Conservation (phyloP, 2,888 invertebrate genomes). For the Eupithecia abbreviata region DNA sequence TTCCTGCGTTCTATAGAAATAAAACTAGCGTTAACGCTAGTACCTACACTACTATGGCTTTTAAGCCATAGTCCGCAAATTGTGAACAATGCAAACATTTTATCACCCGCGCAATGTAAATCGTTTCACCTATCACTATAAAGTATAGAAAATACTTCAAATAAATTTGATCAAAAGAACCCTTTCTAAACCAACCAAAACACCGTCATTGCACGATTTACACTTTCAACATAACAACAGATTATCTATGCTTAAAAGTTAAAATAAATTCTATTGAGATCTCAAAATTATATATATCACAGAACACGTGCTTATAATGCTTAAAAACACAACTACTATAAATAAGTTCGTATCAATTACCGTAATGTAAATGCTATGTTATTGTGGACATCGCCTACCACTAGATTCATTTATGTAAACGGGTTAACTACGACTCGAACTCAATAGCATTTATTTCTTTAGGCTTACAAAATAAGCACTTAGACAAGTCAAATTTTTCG, state of each 20-base stretch:
- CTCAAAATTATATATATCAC: conserved; percentile 59
- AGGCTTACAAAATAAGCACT: too few relatives aligned
- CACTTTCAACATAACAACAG: background rate
- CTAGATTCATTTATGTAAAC: background rate
- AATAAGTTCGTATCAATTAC: conserved; percentile 2
- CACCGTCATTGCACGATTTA: background rate
- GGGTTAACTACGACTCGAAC: too few relatives aligned
- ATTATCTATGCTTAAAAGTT: conserved; percentile 7
- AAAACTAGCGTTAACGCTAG: too few relatives aligned
- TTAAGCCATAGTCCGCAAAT: background rate
- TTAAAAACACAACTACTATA: conserved; percentile 17
- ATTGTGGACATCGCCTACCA: background rate
- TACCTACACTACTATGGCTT: too few relatives aligned
- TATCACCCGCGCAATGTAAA: background rate
- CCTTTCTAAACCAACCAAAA: conserved; percentile 2
- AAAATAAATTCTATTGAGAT: conserved; percentile 47
- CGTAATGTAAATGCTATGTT: background rate
- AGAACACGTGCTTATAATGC: conserved; percentile 36
- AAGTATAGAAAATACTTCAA: background rate
- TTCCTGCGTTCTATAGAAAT: too few relatives aligned
- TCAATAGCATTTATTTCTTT: too few relatives aligned
- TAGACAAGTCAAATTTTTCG: too few relatives aligned
- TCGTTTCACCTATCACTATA: background rate
- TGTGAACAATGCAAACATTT: background rate
- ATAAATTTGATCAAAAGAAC: background rate